Percentiles rank a stretch among this genome's conserved stretches.
phyloP scores from a whole-genome alignment of 2,113 vertebrate genomes.

The Glaucidium brasilianum region DNA sequence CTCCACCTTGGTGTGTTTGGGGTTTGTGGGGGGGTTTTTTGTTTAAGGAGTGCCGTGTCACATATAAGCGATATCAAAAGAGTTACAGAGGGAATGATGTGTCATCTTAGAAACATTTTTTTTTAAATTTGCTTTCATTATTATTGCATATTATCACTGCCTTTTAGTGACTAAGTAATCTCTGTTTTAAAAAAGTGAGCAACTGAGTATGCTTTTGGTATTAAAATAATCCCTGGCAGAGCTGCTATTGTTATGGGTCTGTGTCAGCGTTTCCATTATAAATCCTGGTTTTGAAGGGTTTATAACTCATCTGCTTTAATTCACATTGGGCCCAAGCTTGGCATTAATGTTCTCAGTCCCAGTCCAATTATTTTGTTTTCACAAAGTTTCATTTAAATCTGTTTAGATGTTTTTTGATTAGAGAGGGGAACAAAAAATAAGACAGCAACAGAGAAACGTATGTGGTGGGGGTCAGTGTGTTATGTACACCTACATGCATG shows the following conservation, averaged over 20 bases:
- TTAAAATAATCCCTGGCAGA: conserved; percentile 54
- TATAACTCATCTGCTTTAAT: conserved; percentile 55
- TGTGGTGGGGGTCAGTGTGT: not conserved
- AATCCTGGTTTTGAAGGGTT: conserved; percentile 47
- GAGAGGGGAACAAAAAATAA: not conserved
- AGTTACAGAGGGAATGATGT: not conserved
- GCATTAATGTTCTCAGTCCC: not conserved
- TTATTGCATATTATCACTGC: not conserved
- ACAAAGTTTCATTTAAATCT: conserved; percentile 49
- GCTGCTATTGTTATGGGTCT: conserved; percentile 42
- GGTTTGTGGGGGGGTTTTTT: not conserved
- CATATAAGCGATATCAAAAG: not conserved
- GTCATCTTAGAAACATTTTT: not conserved
- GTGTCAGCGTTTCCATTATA: conserved; percentile 33
- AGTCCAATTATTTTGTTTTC: conserved; percentile 12
- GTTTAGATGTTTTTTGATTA: not conserved
- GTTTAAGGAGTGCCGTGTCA: not conserved
- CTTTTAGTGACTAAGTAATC: not conserved
- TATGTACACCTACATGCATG: not conserved
- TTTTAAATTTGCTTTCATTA: not conserved
- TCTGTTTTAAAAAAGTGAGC: conserved; percentile 11
- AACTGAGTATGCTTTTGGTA: conserved; percentile 28
- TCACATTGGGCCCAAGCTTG: conserved; percentile 13
- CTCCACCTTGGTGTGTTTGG: conserved; percentile 24
- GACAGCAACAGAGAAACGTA: not conserved